These are phyloP conservation scores for Calliphora vicina DNA, from an alignment of 1,140 invertebrate species.

Conservation along the genomic window DNA sequence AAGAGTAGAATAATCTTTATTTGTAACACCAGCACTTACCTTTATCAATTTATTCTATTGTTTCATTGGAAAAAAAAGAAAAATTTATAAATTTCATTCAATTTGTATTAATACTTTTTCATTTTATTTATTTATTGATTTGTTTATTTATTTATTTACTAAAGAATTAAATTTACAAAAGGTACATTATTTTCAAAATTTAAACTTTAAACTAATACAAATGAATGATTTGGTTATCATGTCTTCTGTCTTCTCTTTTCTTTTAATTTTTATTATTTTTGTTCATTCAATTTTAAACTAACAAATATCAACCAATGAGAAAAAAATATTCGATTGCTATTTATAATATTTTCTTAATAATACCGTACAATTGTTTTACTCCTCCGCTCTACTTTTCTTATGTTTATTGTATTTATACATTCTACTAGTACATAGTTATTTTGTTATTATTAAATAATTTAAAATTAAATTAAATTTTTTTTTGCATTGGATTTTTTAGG, in stretches of 20 bases:
- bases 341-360: neutral
- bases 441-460: no score
- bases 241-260: no score
- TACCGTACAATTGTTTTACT: no score
- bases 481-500: no score
- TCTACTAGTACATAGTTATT: no score
- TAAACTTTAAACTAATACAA: constrained; percentile 32
- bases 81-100: neutral
- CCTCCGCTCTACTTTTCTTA: neutral
- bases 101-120: constrained; percentile 16
- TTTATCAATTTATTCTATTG: no score
- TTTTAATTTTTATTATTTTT: constrained; percentile 24
- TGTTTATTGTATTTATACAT: neutral
- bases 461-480: no score
- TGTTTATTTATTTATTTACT: constrained; percentile 27
- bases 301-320: constrained; percentile 15
- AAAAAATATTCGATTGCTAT: neutral
- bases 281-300: constrained; percentile 10
- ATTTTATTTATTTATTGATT: neutral
- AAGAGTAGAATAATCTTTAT: no score
- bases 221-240: neutral
- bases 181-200: constrained; percentile 34
- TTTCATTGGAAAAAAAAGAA: no score
- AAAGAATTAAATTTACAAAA: constrained; percentile 37
- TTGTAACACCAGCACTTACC: neutral